A percentile compares a stretch with the other conserved stretches of the same genome.
Evolutionary conservation across 2,888 invertebrate genomes (phyloP).

Genomic region (Meghimatium bilineatum): DNA sequence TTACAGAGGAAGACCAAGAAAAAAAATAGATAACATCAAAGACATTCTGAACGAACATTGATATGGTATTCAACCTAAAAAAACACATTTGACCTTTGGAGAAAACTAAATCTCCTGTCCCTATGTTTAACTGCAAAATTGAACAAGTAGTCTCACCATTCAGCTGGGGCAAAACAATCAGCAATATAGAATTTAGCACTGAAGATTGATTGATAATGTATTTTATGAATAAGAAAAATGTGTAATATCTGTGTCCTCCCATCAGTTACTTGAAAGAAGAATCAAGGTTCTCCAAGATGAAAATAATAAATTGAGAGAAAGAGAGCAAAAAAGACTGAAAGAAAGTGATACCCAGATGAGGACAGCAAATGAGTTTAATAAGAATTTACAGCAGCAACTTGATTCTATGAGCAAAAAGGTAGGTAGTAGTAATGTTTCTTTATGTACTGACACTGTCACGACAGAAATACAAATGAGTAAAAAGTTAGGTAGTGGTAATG

Average conservation of each 20-base stretch:
- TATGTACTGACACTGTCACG: too few species aligned
- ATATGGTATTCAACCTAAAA: too few species aligned
- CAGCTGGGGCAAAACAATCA: neutral
- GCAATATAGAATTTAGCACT: too few species aligned
- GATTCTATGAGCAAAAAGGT: slow-evolving; percentile 30
- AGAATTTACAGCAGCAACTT: slow-evolving; percentile 30
- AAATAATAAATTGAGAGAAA: slow-evolving; percentile 29
- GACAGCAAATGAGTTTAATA: slow-evolving; percentile 43
- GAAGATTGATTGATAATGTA: too few species aligned
- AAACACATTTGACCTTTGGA: slow-evolving; percentile 3
- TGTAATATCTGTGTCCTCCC: neutral
- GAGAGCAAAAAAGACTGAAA: slow-evolving; percentile 35
- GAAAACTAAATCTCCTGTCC: slow-evolving; percentile 16
- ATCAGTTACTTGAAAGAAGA: slow-evolving; percentile 23
- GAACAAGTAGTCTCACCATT: slow-evolving; percentile 6
- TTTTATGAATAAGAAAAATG: neutral
- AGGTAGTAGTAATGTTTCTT: too few species aligned
- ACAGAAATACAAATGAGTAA: too few species aligned
- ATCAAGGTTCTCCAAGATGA: slow-evolving; percentile 45
- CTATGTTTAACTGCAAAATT: slow-evolving; percentile 17
- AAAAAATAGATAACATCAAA: too few species aligned
- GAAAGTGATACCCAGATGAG: slow-evolving; percentile 50
- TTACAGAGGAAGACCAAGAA: slow-evolving; percentile 36
- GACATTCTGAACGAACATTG: too few species aligned
- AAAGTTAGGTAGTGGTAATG: too few species aligned